Percentiles rank a stretch among this genome's conserved stretches.
phyloP scores from a whole-genome alignment of 2,888 invertebrate species.

The Epirrhoe alternata region DNA sequence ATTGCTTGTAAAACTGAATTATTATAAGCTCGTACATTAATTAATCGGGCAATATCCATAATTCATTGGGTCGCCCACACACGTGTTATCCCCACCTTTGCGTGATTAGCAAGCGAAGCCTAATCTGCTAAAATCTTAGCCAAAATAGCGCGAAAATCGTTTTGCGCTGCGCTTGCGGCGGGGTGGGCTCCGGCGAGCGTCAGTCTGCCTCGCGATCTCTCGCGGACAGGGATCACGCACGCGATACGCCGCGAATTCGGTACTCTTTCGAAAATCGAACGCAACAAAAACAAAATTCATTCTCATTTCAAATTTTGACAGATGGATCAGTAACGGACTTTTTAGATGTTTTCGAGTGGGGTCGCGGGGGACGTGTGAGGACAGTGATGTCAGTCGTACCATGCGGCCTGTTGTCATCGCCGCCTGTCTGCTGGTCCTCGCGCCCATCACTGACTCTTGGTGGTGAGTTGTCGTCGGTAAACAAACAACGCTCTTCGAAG shows the following conservation, averaged over 20 bases:
- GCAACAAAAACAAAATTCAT: slow-evolving; percentile 44
- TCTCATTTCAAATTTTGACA: slow-evolving; percentile 35
- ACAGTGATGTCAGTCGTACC: slow-evolving; percentile 78
- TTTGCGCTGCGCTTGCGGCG: slow-evolving; percentile 77
- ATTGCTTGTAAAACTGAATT: slow-evolving; percentile 59
- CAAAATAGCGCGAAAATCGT: slow-evolving; percentile 85
- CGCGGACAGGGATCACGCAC: slow-evolving; percentile 79
- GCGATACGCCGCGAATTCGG: slow-evolving; percentile 73
- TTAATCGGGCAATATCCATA: slow-evolving; percentile 65
- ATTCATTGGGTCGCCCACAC: slow-evolving; percentile 75
- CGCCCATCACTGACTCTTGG: slow-evolving; percentile 94
- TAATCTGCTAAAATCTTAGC: slow-evolving; percentile 83
- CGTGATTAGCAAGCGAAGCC: slow-evolving; percentile 77
- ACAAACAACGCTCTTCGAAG: slow-evolving; percentile 29
- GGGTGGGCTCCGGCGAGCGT: slow-evolving; percentile 75
- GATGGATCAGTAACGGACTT: slow-evolving; percentile 45
- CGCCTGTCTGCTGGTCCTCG: slow-evolving; percentile 93
- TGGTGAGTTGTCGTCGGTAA: slow-evolving; percentile 88
- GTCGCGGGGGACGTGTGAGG: slow-evolving; percentile 62
- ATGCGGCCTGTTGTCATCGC: slow-evolving; percentile 93
- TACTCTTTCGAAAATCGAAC: slow-evolving; percentile 69
- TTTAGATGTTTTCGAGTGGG: slow-evolving; percentile 47
- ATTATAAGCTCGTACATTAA: slow-evolving; percentile 60
- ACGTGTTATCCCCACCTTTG: slow-evolving; percentile 67
- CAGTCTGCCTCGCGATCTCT: slow-evolving; percentile 81